Evolutionary conservation across 2,797 vertebrate genomes (phyloP).

Genomic region (Spea hammondii): DNA sequence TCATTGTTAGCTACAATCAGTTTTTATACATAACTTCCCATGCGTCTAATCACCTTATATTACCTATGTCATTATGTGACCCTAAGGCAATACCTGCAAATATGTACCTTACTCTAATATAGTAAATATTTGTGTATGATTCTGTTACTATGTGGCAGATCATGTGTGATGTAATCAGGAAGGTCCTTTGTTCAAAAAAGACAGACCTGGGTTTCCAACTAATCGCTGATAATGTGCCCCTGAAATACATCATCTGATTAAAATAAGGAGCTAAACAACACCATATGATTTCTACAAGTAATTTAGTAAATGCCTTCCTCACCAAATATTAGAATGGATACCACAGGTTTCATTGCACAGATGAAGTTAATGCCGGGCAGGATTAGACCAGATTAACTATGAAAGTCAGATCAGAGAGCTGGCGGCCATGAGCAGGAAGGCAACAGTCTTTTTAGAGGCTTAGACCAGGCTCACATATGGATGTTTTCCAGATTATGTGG

Average conservation of each 20-base stretch:
- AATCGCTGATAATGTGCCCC: slow-evolving; percentile 69
- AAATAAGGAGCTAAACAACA: slow-evolving; percentile 77
- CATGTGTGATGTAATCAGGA: slow-evolving; percentile 57
- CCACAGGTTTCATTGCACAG: slow-evolving; percentile 79
- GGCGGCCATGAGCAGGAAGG: slow-evolving; percentile 67
- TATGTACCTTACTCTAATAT: too few relatives aligned
- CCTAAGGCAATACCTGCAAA: too few relatives aligned
- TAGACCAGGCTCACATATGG: slow-evolving; percentile 69
- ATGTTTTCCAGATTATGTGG: slow-evolving; percentile 72
- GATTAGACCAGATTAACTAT: slow-evolving; percentile 85
- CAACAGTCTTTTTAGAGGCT: slow-evolving; percentile 70
- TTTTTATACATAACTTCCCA: too few relatives aligned
- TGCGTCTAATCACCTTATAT: too few relatives aligned
- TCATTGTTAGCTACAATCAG: too few relatives aligned
- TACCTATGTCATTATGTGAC: too few relatives aligned
- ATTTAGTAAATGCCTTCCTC: slow-evolving; percentile 83
- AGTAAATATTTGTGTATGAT: neutral
- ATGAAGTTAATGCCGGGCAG: slow-evolving; percentile 77
- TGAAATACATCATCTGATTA: slow-evolving; percentile 72
- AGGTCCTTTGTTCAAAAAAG: slow-evolving; percentile 67
- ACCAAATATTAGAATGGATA: slow-evolving; percentile 71
- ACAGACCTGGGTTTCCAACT: slow-evolving; percentile 66
- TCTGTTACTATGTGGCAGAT: slow-evolving; percentile 4
- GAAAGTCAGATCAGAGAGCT: slow-evolving; percentile 77
- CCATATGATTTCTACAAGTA: slow-evolving; percentile 77